Percentiles rank a stretch among this genome's conserved stretches.
phyloP scores from a whole-genome alignment of 2,797 vertebrate species.

The Notamacropus eugenii region DNA sequence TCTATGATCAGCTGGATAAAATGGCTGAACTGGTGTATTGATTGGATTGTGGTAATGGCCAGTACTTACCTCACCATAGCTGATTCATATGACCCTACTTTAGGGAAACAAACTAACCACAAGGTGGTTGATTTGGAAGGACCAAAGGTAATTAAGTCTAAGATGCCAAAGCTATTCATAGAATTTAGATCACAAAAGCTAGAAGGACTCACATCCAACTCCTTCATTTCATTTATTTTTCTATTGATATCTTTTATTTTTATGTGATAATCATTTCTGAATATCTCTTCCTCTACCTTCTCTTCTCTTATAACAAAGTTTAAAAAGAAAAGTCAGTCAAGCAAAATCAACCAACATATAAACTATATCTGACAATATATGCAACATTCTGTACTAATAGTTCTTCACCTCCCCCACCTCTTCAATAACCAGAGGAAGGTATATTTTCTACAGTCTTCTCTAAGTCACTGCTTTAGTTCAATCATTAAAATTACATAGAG shows the following conservation, averaged over 20 bases:
- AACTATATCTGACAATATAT: background rate
- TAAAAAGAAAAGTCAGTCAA: background rate
- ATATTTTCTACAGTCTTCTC: background rate
- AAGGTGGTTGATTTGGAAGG: slow-evolving; percentile 9
- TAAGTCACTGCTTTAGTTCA: background rate
- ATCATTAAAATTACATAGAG: background rate
- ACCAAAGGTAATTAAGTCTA: background rate
- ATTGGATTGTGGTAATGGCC: slow-evolving; percentile 24
- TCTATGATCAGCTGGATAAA: slow-evolving; percentile 11
- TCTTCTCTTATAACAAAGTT: background rate
- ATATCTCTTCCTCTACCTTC: background rate
- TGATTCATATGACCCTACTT: background rate
- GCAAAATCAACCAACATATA: background rate
- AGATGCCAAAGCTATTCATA: background rate
- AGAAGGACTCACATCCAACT: background rate
- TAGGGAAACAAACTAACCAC: slow-evolving; percentile 25
- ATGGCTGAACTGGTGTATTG: slow-evolving; percentile 13
- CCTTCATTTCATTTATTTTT: background rate
- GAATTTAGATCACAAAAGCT: background rate
- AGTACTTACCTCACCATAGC: background rate
- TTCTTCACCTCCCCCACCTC: background rate
- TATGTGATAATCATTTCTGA: background rate
- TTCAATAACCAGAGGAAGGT: background rate
- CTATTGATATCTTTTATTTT: background rate
- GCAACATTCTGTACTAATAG: background rate